Percentiles rank a stretch among this genome's conserved stretches.
These are phyloP conservation scores for Temnothorax longispinosus DNA, from an alignment of 1,140 invertebrate genomes.

Conservation along the genomic window DNA sequence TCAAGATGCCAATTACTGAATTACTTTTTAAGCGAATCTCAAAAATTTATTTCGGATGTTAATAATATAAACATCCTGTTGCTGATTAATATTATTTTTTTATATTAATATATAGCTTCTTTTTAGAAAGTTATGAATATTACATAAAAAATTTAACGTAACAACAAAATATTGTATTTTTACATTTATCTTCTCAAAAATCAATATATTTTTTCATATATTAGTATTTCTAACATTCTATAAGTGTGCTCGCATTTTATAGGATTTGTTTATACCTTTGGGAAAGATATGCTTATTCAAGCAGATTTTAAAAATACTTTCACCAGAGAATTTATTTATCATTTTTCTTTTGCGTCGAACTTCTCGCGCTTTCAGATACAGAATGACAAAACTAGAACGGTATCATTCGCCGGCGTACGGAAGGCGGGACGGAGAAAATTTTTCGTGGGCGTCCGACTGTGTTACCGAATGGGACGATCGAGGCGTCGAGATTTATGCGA, in stretches of 20 bases:
- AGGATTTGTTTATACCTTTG: background rate
- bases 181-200: background rate
- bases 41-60: background rate
- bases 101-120: background rate
- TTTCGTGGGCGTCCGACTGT: conserved; percentile 68
- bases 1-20: background rate
- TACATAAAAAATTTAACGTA: background rate
- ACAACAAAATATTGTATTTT: background rate
- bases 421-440: conserved; percentile 70
- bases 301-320: conserved; percentile 1
- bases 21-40: background rate
- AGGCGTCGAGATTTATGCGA: conserved; percentile 85
- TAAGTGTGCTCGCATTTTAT: background rate
- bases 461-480: conserved; percentile 81
- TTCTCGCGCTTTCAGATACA: conserved; percentile 20
- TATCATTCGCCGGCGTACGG: conserved; percentile 4
- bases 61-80: conserved; percentile 1
- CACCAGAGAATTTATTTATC: conserved; percentile 4
- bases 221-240: background rate
- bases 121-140: background rate
- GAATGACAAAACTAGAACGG: conserved; percentile 39
- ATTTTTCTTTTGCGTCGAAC: background rate
- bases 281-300: background rate
- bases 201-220: background rate
- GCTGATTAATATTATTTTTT: background rate